These are phyloP conservation scores for Dicyrtomina minuta DNA, from an alignment of 2,888 invertebrate species.

Conservation along the genomic window DNA sequence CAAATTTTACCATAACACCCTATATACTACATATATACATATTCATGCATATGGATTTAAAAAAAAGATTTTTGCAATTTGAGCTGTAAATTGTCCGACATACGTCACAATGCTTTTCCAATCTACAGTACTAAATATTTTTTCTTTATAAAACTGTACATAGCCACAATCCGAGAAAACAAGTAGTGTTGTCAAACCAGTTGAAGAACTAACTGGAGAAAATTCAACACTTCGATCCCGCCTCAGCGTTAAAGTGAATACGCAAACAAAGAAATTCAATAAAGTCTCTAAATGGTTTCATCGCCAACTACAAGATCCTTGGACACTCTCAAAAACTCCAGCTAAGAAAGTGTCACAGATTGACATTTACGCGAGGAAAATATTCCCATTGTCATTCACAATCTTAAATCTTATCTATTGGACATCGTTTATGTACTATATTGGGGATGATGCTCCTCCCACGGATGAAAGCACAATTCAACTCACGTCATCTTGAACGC, in stretches of 20 bases:
- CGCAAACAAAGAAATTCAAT: conserved; percentile 9
- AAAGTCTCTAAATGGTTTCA: conserved; percentile 40
- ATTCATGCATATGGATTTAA: too few relatives aligned
- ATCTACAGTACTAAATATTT: too few relatives aligned
- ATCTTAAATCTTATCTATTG: conserved; percentile 62
- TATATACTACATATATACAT: too few relatives aligned
- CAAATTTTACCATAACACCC: too few relatives aligned
- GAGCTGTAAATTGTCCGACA: too few relatives aligned
- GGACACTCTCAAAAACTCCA: conserved; percentile 45
- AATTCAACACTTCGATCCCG: conserved; percentile 9
- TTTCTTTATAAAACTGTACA: too few relatives aligned
- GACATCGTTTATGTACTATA: conserved; percentile 55
- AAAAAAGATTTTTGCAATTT: too few relatives aligned
- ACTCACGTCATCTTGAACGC: neutral
- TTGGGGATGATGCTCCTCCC: conserved; percentile 52
- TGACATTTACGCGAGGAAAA: conserved; percentile 62
- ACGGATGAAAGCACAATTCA: neutral
- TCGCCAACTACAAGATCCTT: conserved; percentile 46
- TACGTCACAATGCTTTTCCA: too few relatives aligned
- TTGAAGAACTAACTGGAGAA: neutral
- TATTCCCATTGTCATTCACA: conserved; percentile 63
- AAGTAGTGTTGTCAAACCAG: neutral
- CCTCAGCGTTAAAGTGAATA: neutral
- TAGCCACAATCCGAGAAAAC: too few relatives aligned
- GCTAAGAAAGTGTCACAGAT: conserved; percentile 58